Base-by-base conservation (phyloP, 2,888 invertebrate genomes). In the Chrysodeixis includens region DNA sequence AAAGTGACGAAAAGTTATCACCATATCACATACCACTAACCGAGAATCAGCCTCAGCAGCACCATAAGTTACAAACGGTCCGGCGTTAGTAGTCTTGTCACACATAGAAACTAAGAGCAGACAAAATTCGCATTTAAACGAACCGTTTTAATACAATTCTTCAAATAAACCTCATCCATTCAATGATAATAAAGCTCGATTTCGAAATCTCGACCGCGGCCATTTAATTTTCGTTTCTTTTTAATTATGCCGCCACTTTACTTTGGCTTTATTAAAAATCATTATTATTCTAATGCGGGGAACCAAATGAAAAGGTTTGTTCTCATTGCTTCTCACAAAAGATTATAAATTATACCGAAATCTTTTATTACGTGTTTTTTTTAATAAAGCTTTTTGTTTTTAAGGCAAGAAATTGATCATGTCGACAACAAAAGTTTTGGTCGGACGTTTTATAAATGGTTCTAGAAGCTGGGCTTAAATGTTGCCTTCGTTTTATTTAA, bases 281-380 rank as follows among this genome's bases (percentile, higher is more conserved):
- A 78, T 78, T 78, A 78, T 78, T 81, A 81, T 81, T 78, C 69
- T 71, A 78, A 71, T 78, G 63, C 54, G 71, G 26, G 66, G 65
- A 59, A 64, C 76, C 53, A 71, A 71, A 69, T 64, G 79, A 81
- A 78, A 71, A 81, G 76, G 69, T 78, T 71, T 69, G 30, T 72
- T 69, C 52, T 49, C 63, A 54, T 74, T 70, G 64, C 63, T 35
- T 68, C 32, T 30, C 20, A 69, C 79, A 78, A 81, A 71, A 78
- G 79, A 81, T 75, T 78, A 75, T 61, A 66, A 81, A 81, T 78
- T 78, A 66, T 56, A 69, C 54, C 60, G 20, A 63, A 65, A 67
- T 69, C 56, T 69, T 78, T 79, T 65, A 58, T 58, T 53, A 63
- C 63, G 65, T 71, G 56, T 81, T 78, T 67, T 26, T 64, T 54